Percentiles rank a stretch among this genome's conserved stretches.
These are phyloP conservation scores for Thripadectes ignobilis DNA, from an alignment of 2,797 vertebrate species.

Conservation along the genomic window DNA sequence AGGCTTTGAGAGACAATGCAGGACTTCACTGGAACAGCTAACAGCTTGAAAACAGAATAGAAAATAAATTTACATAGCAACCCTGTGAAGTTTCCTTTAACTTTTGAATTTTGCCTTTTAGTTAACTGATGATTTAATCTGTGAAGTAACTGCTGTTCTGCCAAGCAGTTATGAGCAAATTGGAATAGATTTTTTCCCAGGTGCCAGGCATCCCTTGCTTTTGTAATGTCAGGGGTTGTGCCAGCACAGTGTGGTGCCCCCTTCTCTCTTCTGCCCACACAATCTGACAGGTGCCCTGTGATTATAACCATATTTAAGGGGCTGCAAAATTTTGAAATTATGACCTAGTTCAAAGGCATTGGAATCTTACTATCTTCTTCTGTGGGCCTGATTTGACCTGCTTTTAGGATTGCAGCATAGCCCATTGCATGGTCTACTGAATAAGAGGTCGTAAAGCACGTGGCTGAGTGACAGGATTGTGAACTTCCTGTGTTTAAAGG, in stretches of 20 bases:
- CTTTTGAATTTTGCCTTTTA: constrained; percentile 26
- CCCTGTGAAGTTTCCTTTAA: constrained; percentile 9
- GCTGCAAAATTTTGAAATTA: background rate
- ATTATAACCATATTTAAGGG: background rate
- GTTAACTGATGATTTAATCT: background rate
- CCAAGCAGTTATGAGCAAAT: background rate
- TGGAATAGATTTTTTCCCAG: background rate
- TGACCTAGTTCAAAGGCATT: background rate
- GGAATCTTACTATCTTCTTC: background rate
- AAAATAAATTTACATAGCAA: background rate
- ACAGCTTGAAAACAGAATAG: constrained; percentile 25
- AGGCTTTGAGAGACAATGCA: constrained; percentile 39
- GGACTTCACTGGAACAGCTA: constrained; percentile 23
- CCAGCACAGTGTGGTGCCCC: background rate
- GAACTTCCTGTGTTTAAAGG: background rate
- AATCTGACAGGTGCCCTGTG: background rate
- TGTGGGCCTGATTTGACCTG: background rate
- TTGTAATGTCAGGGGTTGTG: background rate
- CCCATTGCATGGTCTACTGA: background rate
- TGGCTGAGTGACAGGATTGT: background rate
- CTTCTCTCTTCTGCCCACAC: background rate
- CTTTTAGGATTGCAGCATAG: background rate
- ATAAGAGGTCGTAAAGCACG: background rate
- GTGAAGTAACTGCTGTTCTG: background rate
- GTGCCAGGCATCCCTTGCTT: background rate